These are phyloP conservation scores for Oscheius onirici DNA, from an alignment of 2,888 invertebrate genomes.

Conservation along the genomic window DNA sequence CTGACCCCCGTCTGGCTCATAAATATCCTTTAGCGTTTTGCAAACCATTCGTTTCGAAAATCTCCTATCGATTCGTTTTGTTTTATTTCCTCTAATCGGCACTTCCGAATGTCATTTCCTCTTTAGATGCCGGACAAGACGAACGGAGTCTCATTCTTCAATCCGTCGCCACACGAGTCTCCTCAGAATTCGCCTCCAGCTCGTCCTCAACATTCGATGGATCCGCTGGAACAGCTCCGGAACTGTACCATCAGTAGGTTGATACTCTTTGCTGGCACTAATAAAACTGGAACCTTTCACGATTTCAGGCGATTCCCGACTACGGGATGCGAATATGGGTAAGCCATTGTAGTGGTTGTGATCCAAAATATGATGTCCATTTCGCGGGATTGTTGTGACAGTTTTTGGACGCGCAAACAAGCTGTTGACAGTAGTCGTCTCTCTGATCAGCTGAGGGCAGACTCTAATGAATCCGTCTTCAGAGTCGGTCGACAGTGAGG, in stretches of 20 bases:
- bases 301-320: not conserved
- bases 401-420: not conserved
- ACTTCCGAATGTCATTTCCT: not conserved
- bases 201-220: constrained; percentile 1
- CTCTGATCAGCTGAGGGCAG: not conserved
- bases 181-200: constrained; percentile 11
- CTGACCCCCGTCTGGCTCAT: too few species aligned
- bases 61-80: too few species aligned
- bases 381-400: not conserved
- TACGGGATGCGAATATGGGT: constrained; percentile 17
- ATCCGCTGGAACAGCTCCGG: constrained; percentile 28
- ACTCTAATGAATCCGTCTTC: constrained; percentile 30
- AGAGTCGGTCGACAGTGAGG: constrained; percentile 67
- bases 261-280: not conserved
- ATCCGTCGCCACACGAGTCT: constrained; percentile 22
- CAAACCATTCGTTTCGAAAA: too few species aligned
- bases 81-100: not conserved
- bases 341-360: constrained; percentile 9
- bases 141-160: constrained; percentile 36
- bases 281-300: not conserved
- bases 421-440: not conserved
- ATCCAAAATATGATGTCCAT: not conserved
- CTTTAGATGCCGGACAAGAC: constrained; percentile 33
- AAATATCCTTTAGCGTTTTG: too few species aligned
- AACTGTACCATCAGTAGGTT: constrained; percentile 37